These are phyloP conservation scores for Myiotriccus ornatus DNA, from an alignment of 2,797 vertebrate species.

Conservation along the genomic window DNA sequence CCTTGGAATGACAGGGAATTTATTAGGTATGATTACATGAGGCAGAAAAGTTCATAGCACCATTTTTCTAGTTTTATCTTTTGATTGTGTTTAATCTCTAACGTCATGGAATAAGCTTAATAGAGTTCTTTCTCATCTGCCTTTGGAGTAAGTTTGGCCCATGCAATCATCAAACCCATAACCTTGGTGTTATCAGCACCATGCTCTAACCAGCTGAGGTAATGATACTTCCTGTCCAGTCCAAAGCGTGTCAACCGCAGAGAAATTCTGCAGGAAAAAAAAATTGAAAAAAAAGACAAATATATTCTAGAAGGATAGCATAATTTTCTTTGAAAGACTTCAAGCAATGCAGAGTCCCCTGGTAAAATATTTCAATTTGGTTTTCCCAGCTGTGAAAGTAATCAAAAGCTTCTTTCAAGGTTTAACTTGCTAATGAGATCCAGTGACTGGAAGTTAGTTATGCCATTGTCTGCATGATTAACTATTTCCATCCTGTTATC, in stretches of 20 bases:
- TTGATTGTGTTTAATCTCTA: background rate
- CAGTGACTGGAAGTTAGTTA: slow-evolving; percentile 55
- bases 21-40: background rate
- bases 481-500: slow-evolving; percentile 49
- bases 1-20: background rate
- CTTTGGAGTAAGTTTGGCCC: background rate
- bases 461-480: slow-evolving; percentile 48
- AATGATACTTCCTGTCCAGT: background rate
- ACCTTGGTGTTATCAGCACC: background rate
- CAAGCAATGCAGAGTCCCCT: slow-evolving; percentile 6
- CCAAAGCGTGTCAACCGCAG: background rate
- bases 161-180: background rate
- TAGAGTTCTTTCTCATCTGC: background rate
- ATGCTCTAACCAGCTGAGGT: background rate
- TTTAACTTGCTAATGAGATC: slow-evolving; percentile 62
- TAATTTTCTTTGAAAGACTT: slow-evolving; percentile 32
- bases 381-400: slow-evolving; percentile 49
- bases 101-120: background rate
- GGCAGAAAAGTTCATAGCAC: background rate
- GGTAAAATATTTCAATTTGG: slow-evolving; percentile 53
- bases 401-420: slow-evolving; percentile 61
- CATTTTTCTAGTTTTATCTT: background rate
- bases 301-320: background rate
- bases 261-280: background rate
- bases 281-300: background rate